Evolutionary conservation across 2,797 vertebrate genomes (phyloP).

Genomic region (Tiaroga cobitis): DNA sequence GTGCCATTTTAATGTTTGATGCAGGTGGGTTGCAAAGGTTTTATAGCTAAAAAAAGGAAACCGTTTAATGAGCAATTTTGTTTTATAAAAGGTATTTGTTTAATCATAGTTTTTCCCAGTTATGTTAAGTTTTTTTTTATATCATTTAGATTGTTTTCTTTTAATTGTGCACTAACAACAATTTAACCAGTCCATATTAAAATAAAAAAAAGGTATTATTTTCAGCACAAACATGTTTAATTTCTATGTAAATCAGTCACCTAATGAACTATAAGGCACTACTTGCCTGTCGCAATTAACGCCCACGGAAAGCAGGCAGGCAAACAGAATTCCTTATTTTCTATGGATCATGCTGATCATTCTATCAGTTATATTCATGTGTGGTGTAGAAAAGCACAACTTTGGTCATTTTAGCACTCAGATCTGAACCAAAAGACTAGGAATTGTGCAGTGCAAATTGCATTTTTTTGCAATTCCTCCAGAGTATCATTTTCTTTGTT

Average conservation of each 20-base stretch:
- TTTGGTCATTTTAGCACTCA: neutral
- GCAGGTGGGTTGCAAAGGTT: neutral
- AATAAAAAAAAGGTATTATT: neutral
- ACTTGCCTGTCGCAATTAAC: neutral
- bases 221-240: neutral
- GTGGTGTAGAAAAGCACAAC: too few relatives aligned
- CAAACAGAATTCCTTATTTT: constrained; percentile 12
- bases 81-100: neutral
- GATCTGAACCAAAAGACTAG: neutral
- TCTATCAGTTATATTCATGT: neutral
- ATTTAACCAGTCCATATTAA: neutral
- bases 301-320: neutral
- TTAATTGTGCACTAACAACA: neutral
- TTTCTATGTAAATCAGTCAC: constrained; percentile 6
- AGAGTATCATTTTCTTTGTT: constrained; percentile 30
- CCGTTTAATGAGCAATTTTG: neutral
- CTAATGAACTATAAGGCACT: neutral
- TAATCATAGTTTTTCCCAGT: neutral
- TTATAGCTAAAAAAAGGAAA: neutral
- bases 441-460: neutral
- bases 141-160: neutral
- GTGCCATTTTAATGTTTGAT: neutral
- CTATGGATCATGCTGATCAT: neutral
- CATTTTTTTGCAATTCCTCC: too few relatives aligned
- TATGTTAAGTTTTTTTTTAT: too few relatives aligned